Evolutionary conservation across 2,797 vertebrate genomes (phyloP).

Genomic region (Hafferia zeledoni): DNA sequence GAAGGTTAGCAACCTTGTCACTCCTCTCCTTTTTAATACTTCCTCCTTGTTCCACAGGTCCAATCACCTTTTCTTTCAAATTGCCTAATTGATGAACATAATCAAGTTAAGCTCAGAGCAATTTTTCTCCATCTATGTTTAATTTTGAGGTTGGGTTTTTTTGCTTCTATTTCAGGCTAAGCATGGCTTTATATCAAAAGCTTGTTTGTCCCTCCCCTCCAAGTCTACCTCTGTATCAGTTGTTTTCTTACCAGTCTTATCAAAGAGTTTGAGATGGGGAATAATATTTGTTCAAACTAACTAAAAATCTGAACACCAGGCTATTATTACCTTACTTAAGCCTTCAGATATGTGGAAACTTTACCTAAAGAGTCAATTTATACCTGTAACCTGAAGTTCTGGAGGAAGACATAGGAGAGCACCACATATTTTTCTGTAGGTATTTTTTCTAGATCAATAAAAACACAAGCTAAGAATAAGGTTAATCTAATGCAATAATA

Average conservation of each 20-base stretch:
- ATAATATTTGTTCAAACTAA: neutral
- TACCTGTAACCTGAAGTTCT: neutral
- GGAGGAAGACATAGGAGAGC: neutral
- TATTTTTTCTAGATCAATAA: neutral
- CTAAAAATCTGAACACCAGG: neutral
- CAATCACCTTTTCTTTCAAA: constrained; percentile 54
- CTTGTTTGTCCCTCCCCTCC: neutral
- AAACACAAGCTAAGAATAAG: neutral
- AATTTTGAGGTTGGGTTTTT: neutral
- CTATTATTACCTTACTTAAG: neutral
- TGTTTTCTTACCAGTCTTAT: neutral
- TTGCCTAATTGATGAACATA: constrained; percentile 54
- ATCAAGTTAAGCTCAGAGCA: constrained; percentile 49
- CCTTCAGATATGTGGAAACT: neutral
- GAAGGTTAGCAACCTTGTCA: constrained; percentile 15
- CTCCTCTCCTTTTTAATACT: constrained; percentile 54
- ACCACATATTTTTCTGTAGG: neutral
- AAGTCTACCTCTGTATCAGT: neutral
- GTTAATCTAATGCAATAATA: neutral
- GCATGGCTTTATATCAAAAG: neutral
- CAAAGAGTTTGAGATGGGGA: neutral
- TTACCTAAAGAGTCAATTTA: neutral
- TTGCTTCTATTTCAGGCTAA: neutral
- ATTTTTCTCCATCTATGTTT: constrained; percentile 22
- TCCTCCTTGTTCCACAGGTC: neutral